Conservation (phyloP, 2,113 vertebrate genomes). For the Grantiella picta region DNA sequence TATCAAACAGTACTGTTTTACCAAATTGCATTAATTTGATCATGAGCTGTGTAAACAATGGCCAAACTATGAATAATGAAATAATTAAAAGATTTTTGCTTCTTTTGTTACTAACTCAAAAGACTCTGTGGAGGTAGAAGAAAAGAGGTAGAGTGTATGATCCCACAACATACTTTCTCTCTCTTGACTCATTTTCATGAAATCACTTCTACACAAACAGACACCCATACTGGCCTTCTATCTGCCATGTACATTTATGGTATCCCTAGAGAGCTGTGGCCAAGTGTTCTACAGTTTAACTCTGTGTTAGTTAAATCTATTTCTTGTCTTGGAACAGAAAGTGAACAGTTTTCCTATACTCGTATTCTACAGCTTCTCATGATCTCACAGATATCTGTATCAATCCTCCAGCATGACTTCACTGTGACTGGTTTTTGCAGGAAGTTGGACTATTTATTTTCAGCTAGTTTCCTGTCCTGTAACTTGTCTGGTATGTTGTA, state of each 20-base stretch:
- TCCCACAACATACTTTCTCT: background rate
- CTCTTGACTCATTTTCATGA: background rate
- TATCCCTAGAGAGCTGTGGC: background rate
- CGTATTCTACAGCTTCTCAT: background rate
- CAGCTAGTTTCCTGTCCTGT: background rate
- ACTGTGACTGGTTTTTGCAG: background rate
- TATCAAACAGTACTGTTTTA: background rate
- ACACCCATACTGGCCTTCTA: background rate
- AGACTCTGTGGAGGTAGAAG: background rate
- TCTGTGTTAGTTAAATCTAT: background rate
- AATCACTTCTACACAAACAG: background rate
- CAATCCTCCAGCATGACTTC: background rate
- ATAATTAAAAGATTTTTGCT: background rate
- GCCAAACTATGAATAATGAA: background rate
- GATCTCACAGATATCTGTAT: background rate
- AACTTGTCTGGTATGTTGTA: background rate
- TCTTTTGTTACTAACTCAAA: background rate
- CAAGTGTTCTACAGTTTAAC: background rate
- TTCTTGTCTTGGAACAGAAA: background rate
- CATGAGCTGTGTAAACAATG: background rate
- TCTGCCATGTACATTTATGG: background rate
- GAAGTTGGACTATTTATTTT: background rate
- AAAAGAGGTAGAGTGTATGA: background rate
- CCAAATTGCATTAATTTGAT: background rate
- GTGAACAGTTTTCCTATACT: background rate